These are phyloP conservation scores for Lasioglossum albipes DNA, from an alignment of 1,140 invertebrate species.

Conservation along the genomic window DNA sequence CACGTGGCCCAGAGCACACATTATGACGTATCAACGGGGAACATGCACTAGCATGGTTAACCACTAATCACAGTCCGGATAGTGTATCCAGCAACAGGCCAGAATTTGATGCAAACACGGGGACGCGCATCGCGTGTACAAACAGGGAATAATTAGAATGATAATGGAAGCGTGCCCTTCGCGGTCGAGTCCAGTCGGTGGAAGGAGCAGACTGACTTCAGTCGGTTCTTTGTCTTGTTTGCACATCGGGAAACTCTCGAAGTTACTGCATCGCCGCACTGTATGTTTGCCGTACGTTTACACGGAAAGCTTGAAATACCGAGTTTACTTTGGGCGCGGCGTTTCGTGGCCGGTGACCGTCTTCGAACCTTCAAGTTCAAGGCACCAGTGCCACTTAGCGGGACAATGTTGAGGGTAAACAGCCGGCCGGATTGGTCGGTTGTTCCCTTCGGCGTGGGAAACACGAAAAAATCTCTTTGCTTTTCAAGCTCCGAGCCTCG, in stretches of 20 bases:
- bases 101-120: slow-evolving; percentile 48
- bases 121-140: slow-evolving; percentile 22
- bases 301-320: slow-evolving; percentile 68
- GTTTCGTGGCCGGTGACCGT: slow-evolving; percentile 19
- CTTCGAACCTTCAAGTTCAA: slow-evolving; percentile 20
- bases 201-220: slow-evolving; percentile 18
- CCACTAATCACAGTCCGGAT: slow-evolving; percentile 43
- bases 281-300: slow-evolving; percentile 66
- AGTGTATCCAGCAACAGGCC: slow-evolving; percentile 35
- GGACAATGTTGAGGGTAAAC: slow-evolving; percentile 59
- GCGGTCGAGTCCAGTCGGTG: slow-evolving; percentile 29
- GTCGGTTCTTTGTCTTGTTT: slow-evolving; percentile 42
- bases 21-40: slow-evolving; percentile 14
- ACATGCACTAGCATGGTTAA: neutral
- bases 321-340: slow-evolving; percentile 71
- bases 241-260: slow-evolving; percentile 58
- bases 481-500: neutral
- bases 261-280: slow-evolving; percentile 51
- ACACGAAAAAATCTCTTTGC: neutral
- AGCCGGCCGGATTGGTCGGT: neutral
- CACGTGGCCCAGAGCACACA: neutral
- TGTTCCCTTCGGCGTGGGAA: slow-evolving; percentile 10
- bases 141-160: slow-evolving; percentile 59
- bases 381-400: slow-evolving; percentile 59
- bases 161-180: slow-evolving; percentile 46